Conservation (phyloP, 2,113 vertebrate genomes). For the Danionella cerebrum region DNA sequence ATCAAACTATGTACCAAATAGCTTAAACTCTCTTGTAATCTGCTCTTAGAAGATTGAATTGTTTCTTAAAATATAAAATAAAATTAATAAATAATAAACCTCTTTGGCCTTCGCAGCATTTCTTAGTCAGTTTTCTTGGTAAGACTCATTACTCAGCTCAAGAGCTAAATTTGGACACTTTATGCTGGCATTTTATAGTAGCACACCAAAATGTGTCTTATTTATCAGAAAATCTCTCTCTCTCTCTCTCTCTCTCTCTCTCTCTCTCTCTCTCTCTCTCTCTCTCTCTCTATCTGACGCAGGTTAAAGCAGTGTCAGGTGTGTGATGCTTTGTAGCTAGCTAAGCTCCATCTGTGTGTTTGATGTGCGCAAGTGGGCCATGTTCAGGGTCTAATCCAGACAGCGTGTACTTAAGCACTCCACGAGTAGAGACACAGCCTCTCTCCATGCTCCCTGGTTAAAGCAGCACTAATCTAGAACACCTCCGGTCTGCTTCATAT, state of each 20-base stretch:
- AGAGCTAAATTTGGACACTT: neutral
- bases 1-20: neutral
- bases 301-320: constrained; percentile 45
- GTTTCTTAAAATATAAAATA: too few relatives aligned
- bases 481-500: constrained; percentile 5
- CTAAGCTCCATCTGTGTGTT: constrained; percentile 5
- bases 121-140: neutral
- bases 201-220: too few relatives aligned
- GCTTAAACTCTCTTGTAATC: neutral
- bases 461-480: constrained; percentile 23
- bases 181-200: too few relatives aligned
- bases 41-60: neutral
- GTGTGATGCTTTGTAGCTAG: constrained; percentile 47
- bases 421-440: constrained; percentile 27
- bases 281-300: constrained; percentile 37
- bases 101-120: too few relatives aligned
- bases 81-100: too few relatives aligned
- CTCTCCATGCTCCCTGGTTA: constrained; percentile 50
- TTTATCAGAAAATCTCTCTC: too few relatives aligned
- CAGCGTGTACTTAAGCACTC: constrained; percentile 39
- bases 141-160: neutral
- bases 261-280: neutral
- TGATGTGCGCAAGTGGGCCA: neutral
- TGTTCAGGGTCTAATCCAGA: constrained; percentile 45
- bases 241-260: constrained; percentile 3